These are phyloP conservation scores for Limnephilus rhombicus DNA, from an alignment of 2,888 invertebrate genomes.

Conservation along the genomic window DNA sequence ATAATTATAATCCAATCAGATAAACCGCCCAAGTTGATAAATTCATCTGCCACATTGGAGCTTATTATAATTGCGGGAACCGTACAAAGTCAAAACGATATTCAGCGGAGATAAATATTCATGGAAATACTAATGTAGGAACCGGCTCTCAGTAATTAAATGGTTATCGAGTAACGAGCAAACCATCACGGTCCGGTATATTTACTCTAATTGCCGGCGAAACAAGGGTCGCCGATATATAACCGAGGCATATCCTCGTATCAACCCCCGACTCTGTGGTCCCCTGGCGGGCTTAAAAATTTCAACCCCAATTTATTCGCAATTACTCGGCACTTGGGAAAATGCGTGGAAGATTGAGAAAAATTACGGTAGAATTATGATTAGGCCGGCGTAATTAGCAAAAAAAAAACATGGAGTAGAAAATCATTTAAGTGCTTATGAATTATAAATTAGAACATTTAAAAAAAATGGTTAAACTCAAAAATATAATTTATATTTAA, in stretches of 20 bases:
- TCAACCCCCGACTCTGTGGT: neutral
- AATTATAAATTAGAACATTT: too few relatives aligned
- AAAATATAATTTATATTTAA: too few relatives aligned
- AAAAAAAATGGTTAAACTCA: too few relatives aligned
- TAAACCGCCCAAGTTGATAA: neutral
- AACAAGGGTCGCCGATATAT: slow-evolving; percentile 36
- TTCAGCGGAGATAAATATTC: slow-evolving; percentile 36
- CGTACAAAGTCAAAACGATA: slow-evolving; percentile 5
- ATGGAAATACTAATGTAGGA: slow-evolving; percentile 31
- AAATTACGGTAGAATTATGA: neutral
- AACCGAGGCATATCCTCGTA: neutral
- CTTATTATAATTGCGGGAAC: neutral
- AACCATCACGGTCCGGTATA: slow-evolving; percentile 25
- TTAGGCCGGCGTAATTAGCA: neutral
- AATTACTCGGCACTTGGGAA: slow-evolving; percentile 51
- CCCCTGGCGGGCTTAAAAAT: slow-evolving; percentile 49
- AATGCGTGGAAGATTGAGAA: neutral
- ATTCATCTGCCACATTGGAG: neutral
- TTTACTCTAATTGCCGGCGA: slow-evolving; percentile 30
- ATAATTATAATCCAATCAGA: neutral
- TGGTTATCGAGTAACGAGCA: slow-evolving; percentile 34
- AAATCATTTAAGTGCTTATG: too few relatives aligned
- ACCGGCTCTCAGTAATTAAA: slow-evolving; percentile 30
- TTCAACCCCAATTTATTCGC: slow-evolving; percentile 56
- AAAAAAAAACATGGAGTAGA: neutral